Conservation (phyloP, 1,140 invertebrate species). For the Vanessa tameamea region DNA sequence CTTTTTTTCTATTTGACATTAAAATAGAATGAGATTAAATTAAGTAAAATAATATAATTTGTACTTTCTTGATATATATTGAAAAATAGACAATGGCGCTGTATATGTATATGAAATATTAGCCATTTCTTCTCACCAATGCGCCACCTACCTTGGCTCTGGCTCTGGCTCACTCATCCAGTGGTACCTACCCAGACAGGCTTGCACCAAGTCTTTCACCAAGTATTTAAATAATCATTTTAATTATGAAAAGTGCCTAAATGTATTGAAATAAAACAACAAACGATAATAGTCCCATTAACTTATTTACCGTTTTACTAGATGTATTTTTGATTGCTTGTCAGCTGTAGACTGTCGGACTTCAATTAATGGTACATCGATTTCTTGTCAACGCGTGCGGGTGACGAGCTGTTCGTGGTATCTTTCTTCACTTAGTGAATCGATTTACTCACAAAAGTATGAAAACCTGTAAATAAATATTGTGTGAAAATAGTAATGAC, state of each 20-base stretch:
- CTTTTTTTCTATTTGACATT: too few species aligned
- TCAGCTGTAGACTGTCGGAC: conserved; percentile 11
- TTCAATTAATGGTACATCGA: conserved; percentile 21
- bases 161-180: too few species aligned
- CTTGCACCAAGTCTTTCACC: too few species aligned
- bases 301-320: conserved; percentile 1
- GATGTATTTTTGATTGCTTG: conserved; percentile 29
- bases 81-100: not conserved
- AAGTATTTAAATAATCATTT: too few species aligned
- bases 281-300: not conserved
- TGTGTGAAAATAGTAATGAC: too few species aligned
- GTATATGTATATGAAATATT: too few species aligned
- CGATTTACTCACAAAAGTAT: conserved; percentile 1
- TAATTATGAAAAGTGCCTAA: not conserved
- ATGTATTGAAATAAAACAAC: not conserved
- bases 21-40: too few species aligned
- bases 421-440: conserved; percentile 8
- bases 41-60: not conserved
- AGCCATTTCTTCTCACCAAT: too few species aligned
- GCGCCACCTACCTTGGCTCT: too few species aligned
- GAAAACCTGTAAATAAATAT: not conserved
- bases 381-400: conserved; percentile 21
- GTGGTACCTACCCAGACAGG: too few species aligned
- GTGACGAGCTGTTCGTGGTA: conserved; percentile 9
- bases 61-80: not conserved